Conservation (phyloP, 2,797 vertebrate species). For the Siniperca obscura region DNA sequence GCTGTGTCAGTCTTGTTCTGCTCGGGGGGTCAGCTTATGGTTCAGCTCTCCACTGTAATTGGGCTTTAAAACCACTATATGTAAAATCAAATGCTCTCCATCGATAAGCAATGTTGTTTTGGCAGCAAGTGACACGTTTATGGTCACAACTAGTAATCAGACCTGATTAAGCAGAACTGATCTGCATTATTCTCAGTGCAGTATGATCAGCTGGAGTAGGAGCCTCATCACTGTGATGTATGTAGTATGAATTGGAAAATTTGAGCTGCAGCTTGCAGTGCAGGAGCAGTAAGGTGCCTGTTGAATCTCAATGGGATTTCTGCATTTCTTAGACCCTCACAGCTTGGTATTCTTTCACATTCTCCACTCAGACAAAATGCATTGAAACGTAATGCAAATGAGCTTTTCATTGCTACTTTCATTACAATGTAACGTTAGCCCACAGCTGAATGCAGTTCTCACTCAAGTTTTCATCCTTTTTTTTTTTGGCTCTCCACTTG, state of each 20-base stretch:
- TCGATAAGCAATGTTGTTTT: slow-evolving; percentile 34
- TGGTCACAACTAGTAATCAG: slow-evolving; percentile 32
- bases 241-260: slow-evolving; percentile 16
- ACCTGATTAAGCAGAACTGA: slow-evolving; percentile 39
- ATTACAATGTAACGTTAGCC: slow-evolving; percentile 4
- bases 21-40: slow-evolving; percentile 47
- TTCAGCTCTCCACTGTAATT: slow-evolving; percentile 60
- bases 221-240: slow-evolving; percentile 13
- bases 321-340: slow-evolving; percentile 21
- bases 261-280: slow-evolving; percentile 23
- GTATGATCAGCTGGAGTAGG: slow-evolving; percentile 2
- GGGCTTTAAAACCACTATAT: slow-evolving; percentile 59
- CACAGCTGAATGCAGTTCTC: slow-evolving; percentile 1
- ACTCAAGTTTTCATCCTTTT: slow-evolving; percentile 27
- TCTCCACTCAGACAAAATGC: slow-evolving; percentile 7
- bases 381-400: slow-evolving; percentile 41
- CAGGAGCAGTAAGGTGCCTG: background rate
- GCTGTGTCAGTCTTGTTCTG: slow-evolving; percentile 60
- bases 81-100: slow-evolving; percentile 31
- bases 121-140: slow-evolving; percentile 34
- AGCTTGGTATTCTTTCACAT: slow-evolving; percentile 30
- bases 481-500: background rate
- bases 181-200: slow-evolving; percentile 22
- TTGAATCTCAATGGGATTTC: slow-evolving; percentile 50
- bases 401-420: slow-evolving; percentile 19